A percentile compares a stretch with the other conserved stretches of the same genome.
phyloP scores from a whole-genome alignment of 2,888 invertebrate species.

The Cataglyphis albicans region DNA sequence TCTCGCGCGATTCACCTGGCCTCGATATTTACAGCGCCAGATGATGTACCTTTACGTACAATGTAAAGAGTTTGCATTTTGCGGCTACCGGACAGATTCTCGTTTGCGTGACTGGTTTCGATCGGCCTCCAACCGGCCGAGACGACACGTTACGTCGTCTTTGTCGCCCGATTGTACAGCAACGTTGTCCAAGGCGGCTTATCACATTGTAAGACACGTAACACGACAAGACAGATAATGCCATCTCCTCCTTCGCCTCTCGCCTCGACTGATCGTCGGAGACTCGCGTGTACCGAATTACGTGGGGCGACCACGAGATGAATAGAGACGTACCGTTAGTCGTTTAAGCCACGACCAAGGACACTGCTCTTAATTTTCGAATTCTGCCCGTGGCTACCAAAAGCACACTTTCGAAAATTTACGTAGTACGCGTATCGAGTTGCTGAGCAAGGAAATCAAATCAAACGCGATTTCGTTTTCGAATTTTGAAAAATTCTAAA shows the following conservation, averaged over 20 bases:
- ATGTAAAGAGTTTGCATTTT: slow-evolving; percentile 56
- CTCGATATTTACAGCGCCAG: slow-evolving; percentile 70
- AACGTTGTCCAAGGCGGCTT: slow-evolving; percentile 76
- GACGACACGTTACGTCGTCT: slow-evolving; percentile 54
- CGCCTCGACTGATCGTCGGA: slow-evolving; percentile 52
- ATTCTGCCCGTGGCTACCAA: slow-evolving; percentile 55
- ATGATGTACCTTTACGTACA: slow-evolving; percentile 51
- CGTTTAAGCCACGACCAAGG: slow-evolving; percentile 71
- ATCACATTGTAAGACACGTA: slow-evolving; percentile 83
- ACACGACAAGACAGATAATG: slow-evolving; percentile 80
- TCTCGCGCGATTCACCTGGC: slow-evolving; percentile 53
- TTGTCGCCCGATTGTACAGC: slow-evolving; percentile 62
- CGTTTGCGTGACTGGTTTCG: slow-evolving; percentile 61
- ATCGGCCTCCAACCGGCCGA: slow-evolving; percentile 51
- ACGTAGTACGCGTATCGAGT: slow-evolving; percentile 6
- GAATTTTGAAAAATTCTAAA: neutral
- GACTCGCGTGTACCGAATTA: slow-evolving; percentile 78
- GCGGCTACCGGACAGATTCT: slow-evolving; percentile 22
- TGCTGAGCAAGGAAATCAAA: slow-evolving; percentile 7
- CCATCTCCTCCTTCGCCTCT: slow-evolving; percentile 43
- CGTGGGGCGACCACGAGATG: slow-evolving; percentile 70
- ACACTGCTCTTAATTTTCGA: slow-evolving; percentile 67
- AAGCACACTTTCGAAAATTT: slow-evolving; percentile 20
- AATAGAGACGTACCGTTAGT: slow-evolving; percentile 72
- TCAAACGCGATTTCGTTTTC: slow-evolving; percentile 35